Evolutionary conservation across 2,797 vertebrate genomes (phyloP).

Genomic region (Pipistrellus nathusii): DNA sequence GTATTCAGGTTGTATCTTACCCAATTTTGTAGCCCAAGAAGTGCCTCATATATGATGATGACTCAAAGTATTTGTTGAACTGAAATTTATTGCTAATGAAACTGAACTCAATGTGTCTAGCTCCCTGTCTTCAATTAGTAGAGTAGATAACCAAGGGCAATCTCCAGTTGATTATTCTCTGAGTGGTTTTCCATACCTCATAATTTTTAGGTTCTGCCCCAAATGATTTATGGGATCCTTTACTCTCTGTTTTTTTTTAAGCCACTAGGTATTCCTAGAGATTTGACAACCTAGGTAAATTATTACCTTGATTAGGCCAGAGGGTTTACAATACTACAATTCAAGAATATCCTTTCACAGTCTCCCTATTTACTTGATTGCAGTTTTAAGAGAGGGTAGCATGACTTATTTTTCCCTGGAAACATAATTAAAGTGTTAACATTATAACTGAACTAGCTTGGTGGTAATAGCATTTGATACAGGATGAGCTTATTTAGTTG

Average conservation of each 20-base stretch:
- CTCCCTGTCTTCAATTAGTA: not conserved
- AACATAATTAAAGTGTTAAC: slow-evolving; percentile 55
- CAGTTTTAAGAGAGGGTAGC: slow-evolving; percentile 17
- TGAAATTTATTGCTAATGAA: slow-evolving; percentile 43
- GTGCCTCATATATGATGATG: not conserved
- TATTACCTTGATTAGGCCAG: slow-evolving; percentile 20
- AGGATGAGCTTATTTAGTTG: slow-evolving; percentile 41
- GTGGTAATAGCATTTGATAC: not conserved
- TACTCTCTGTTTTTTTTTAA: not conserved
- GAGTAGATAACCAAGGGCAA: not conserved
- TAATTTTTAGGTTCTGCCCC: not conserved
- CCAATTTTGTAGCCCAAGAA: not conserved
- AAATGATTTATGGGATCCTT: not conserved
- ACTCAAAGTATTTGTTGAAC: slow-evolving; percentile 57
- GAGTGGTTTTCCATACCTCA: not conserved
- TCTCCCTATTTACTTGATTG: not conserved
- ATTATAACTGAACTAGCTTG: slow-evolving; percentile 1
- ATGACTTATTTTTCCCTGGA: slow-evolving; percentile 51
- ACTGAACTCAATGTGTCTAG: not conserved
- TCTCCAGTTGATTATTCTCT: not conserved
- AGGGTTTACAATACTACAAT: not conserved
- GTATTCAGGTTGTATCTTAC: not conserved
- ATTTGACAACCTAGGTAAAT: slow-evolving; percentile 35
- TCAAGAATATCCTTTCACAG: slow-evolving; percentile 43
- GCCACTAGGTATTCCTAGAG: slow-evolving; percentile 24